Evolutionary conservation across 2,797 vertebrate genomes (phyloP).

Genomic region (Anolis apletophallus): DNA sequence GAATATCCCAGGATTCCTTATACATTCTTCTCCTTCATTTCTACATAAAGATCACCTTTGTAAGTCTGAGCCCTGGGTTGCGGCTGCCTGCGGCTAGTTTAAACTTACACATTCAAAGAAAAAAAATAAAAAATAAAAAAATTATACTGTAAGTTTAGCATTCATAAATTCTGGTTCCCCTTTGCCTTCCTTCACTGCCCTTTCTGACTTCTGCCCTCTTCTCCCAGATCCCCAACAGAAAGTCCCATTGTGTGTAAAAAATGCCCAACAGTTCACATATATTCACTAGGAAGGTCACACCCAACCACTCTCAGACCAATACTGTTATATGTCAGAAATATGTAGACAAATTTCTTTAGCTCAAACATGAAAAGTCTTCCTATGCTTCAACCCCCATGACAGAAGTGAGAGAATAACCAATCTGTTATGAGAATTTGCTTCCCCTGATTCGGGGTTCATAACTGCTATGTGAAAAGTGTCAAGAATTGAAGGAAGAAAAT

Average conservation of each 20-base stretch:
- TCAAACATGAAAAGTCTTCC: slow-evolving; percentile 10
- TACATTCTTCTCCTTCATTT: slow-evolving; percentile 56
- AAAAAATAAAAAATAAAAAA: slow-evolving; percentile 48
- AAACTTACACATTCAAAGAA: slow-evolving; percentile 63
- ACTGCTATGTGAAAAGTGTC: background rate
- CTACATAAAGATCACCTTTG: slow-evolving; percentile 66
- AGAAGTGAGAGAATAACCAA: background rate
- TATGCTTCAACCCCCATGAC: background rate
- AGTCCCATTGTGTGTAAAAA: slow-evolving; percentile 71
- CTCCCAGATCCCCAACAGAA: slow-evolving; percentile 70
- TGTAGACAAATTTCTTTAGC: slow-evolving; percentile 55
- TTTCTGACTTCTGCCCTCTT: slow-evolving; percentile 73
- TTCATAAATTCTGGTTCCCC: slow-evolving; percentile 74
- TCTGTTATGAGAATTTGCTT: background rate
- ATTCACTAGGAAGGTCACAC: slow-evolving; percentile 73
- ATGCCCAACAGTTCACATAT: slow-evolving; percentile 69
- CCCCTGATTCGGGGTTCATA: background rate
- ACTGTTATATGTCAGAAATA: slow-evolving; percentile 10
- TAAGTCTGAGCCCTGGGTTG: slow-evolving; percentile 61
- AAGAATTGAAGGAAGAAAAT: background rate
- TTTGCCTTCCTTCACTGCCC: slow-evolving; percentile 71
- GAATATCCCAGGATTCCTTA: slow-evolving; percentile 56
- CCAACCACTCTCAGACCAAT: slow-evolving; percentile 68
- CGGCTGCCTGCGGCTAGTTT: slow-evolving; percentile 67
- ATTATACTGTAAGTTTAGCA: slow-evolving; percentile 76